phyloP scores from a whole-genome alignment of 2,888 invertebrate species.

The Ceraclea dissimilis region DNA sequence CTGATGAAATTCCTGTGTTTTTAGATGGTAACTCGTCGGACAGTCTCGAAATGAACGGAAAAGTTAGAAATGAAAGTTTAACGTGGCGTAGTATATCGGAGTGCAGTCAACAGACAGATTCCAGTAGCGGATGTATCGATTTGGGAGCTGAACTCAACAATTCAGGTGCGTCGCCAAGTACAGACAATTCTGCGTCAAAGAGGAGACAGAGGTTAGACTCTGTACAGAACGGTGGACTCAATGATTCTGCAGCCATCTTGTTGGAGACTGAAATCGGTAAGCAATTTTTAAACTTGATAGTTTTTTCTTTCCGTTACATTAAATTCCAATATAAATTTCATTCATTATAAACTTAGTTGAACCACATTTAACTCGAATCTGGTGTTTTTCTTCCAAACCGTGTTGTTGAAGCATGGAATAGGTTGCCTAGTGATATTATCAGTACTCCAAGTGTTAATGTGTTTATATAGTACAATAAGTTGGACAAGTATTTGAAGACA shows the following conservation, averaged over 20 bases:
- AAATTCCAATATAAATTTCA: too few relatives aligned
- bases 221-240: constrained; percentile 31
- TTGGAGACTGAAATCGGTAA: constrained; percentile 42
- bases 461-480: too few relatives aligned
- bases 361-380: not conserved
- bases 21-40: constrained; percentile 18
- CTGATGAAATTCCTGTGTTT: constrained; percentile 22
- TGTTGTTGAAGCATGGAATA: too few relatives aligned
- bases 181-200: constrained; percentile 12
- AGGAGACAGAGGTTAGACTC: constrained; percentile 28
- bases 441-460: too few relatives aligned
- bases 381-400: not conserved
- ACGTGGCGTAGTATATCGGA: constrained; percentile 47
- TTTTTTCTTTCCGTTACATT: too few relatives aligned
- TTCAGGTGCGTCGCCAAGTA: constrained; percentile 36
- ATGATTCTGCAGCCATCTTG: constrained; percentile 37
- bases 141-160: constrained; percentile 26
- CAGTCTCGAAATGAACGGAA: constrained; percentile 11
- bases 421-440: too few relatives aligned
- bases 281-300: not conserved
- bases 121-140: constrained; percentile 23
- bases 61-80: constrained; percentile 40
- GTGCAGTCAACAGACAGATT: constrained; percentile 37
- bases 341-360: too few relatives aligned
- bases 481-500: too few relatives aligned